Evolutionary conservation across 1,140 invertebrate species (phyloP).

Genomic region (Lordiphosa collinella): DNA sequence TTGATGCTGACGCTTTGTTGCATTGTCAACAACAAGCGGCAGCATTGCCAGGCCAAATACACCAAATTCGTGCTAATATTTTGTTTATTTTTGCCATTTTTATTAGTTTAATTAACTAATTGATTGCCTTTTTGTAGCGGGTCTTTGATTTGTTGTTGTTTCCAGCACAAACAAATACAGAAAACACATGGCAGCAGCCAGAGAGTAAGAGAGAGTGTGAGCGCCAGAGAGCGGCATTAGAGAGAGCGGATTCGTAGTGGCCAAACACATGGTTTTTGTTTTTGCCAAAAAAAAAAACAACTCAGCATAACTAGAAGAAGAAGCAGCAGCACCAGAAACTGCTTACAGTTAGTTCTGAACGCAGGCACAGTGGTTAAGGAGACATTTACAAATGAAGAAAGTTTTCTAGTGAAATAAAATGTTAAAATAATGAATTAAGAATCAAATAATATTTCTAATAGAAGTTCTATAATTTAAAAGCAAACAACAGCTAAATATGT

Average conservation of each 20-base stretch:
- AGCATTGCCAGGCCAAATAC: constrained; percentile 2
- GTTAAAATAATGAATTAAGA: too few relatives aligned
- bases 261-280: constrained; percentile 77
- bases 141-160: constrained; percentile 33
- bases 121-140: constrained; percentile 11
- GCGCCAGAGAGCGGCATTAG: constrained; percentile 16
- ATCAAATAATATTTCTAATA: too few relatives aligned
- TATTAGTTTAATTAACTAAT: constrained; percentile 32
- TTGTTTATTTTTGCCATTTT: not conserved
- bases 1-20: constrained; percentile 32
- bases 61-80: not conserved
- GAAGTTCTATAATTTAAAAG: too few relatives aligned
- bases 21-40: constrained; percentile 29
- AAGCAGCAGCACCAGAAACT: constrained; percentile 40
- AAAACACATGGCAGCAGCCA: constrained; percentile 26
- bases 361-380: constrained; percentile 9
- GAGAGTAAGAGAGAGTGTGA: constrained; percentile 10
- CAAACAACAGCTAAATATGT: too few relatives aligned
- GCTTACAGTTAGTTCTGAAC: constrained; percentile 49
- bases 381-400: too few relatives aligned
- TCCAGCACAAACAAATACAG: constrained; percentile 3
- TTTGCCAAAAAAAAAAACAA: constrained; percentile 51
- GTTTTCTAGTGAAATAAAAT: too few relatives aligned
- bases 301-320: constrained; percentile 21
- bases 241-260: constrained; percentile 28